Conservation (phyloP, 2,888 invertebrate species). For the Toxonevra muliebris region DNA sequence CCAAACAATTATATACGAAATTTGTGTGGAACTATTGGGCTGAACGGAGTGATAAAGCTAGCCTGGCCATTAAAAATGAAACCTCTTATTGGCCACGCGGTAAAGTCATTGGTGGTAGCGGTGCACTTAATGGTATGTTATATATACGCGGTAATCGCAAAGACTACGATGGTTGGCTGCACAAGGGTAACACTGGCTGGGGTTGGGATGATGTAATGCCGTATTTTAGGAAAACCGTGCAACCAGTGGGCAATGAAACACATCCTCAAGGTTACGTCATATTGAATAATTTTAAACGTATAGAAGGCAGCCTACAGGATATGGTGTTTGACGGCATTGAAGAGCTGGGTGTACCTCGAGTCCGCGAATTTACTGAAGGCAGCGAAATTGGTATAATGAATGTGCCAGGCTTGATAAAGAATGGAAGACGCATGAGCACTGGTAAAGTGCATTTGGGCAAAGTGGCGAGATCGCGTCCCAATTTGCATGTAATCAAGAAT, state of each 20-base stretch:
- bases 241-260: constrained; percentile 35
- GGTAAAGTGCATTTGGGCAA: constrained; percentile 75
- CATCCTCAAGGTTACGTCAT: constrained; percentile 56
- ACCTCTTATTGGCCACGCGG: constrained; percentile 69
- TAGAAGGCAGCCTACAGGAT: constrained; percentile 34
- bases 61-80: constrained; percentile 39
- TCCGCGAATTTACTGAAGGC: constrained; percentile 61
- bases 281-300: constrained; percentile 59
- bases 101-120: constrained; percentile 72
- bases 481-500: constrained; percentile 70
- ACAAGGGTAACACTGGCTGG: constrained; percentile 70
- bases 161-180: constrained; percentile 73
- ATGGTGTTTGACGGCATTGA: constrained; percentile 62
- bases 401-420: constrained; percentile 66
- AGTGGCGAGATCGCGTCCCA: constrained; percentile 66
- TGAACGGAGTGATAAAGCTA: constrained; percentile 43
- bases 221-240: constrained; percentile 79
- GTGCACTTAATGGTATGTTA: constrained; percentile 72
- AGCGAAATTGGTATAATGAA: constrained; percentile 67
- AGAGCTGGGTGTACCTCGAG: constrained; percentile 64
- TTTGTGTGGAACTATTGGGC: constrained; percentile 45
- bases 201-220: constrained; percentile 77
- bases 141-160: constrained; percentile 71
- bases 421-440: constrained; percentile 78
- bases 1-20: too few relatives aligned